phyloP scores from a whole-genome alignment of 2,113 vertebrate genomes.

The Siniperca knerii region DNA sequence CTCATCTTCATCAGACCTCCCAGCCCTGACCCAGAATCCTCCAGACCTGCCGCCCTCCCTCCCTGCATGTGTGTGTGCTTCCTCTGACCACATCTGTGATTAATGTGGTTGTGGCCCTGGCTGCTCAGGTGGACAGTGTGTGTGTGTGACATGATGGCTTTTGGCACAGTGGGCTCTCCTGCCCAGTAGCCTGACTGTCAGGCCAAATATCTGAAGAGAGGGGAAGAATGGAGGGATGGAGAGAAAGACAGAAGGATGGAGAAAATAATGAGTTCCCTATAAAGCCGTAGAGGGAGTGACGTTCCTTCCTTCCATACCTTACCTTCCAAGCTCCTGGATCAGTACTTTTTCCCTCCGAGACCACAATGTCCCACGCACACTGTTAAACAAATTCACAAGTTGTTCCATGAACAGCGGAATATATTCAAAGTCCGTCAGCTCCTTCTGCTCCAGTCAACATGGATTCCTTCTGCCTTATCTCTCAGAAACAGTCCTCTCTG shows the following conservation, averaged over 20 bases:
- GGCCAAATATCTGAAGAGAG: conserved; percentile 57
- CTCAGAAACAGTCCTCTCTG: background rate
- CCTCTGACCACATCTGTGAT: conserved; percentile 63
- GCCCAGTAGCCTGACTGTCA: conserved; percentile 69
- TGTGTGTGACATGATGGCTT: conserved; percentile 72
- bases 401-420: background rate
- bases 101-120: conserved; percentile 30
- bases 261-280: background rate
- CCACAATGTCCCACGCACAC: background rate
- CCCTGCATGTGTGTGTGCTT: conserved; percentile 6
- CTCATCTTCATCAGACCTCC: conserved; percentile 78
- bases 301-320: background rate
- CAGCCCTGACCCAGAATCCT: conserved; percentile 79
- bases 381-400: background rate
- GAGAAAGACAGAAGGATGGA: background rate
- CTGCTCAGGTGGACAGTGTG: conserved; percentile 77
- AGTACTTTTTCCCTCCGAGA: background rate
- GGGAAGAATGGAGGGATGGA: background rate
- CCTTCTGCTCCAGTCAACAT: background rate
- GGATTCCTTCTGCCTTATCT: background rate
- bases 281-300: too few relatives aligned
- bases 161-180: conserved; percentile 72
- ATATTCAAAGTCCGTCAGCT: background rate
- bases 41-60: conserved; percentile 55
- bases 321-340: background rate